Conservation (phyloP, 2,888 invertebrate genomes). For the Reticulitermes lucifugus region DNA sequence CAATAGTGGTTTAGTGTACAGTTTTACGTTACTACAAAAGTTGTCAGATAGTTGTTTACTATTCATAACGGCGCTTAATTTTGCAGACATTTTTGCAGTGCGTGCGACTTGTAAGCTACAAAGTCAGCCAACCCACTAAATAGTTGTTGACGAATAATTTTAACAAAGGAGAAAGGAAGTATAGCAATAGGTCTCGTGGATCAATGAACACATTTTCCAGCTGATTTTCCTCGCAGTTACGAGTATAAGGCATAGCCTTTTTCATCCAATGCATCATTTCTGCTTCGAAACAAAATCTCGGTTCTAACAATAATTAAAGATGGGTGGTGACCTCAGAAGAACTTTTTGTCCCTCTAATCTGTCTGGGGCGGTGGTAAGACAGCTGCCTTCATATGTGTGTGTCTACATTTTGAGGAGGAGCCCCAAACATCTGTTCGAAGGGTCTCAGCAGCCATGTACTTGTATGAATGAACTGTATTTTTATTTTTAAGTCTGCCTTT, state of each 20-base stretch:
- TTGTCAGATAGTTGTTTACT: no score
- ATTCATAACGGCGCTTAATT: no score
- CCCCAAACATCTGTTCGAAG: constrained; percentile 3
- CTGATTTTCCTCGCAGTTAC: not conserved
- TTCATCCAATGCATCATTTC: constrained; percentile 10
- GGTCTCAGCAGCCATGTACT: not conserved
- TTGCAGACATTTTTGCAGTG: no score
- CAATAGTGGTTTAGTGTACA: no score
- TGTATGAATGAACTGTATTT: not conserved
- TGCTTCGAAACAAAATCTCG: constrained; percentile 4
- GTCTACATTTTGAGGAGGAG: not conserved
- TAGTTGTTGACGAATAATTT: not conserved
- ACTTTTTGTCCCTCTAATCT: constrained; percentile 28
- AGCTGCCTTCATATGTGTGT: not conserved
- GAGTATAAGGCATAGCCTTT: not conserved
- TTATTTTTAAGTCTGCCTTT: not conserved
- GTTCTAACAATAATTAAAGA: constrained; percentile 34
- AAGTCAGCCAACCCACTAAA: no score
- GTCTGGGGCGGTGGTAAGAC: constrained; percentile 8
- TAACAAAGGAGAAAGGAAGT: not conserved
- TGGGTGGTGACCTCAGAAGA: constrained; percentile 26
- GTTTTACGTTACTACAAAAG: no score
- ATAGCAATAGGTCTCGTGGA: not conserved
- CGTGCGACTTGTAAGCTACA: no score
- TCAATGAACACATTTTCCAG: not conserved